phyloP scores from a whole-genome alignment of 2,797 vertebrate species.

The Gephyroberyx darwinii region DNA sequence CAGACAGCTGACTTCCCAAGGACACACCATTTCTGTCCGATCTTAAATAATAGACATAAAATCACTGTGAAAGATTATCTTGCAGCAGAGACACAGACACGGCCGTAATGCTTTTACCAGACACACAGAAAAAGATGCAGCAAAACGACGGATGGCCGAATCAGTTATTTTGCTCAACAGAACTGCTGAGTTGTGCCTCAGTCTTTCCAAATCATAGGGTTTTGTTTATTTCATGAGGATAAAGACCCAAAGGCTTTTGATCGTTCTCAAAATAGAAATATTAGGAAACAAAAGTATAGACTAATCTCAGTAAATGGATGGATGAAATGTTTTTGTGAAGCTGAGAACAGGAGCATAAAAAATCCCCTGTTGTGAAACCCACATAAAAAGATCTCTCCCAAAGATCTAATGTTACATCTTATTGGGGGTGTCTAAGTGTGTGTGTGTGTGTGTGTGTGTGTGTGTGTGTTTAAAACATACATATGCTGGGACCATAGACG shows the following conservation, averaged over 20 bases:
- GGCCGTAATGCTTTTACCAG: constrained; percentile 57
- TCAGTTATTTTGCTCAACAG: background rate
- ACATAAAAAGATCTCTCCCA: constrained; percentile 38
- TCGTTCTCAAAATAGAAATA: constrained; percentile 62
- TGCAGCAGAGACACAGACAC: constrained; percentile 46
- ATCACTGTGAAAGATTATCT: constrained; percentile 42
- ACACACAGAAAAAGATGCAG: background rate
- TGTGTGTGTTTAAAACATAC: constrained; percentile 4
- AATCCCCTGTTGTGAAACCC: constrained; percentile 46
- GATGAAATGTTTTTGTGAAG: constrained; percentile 44
- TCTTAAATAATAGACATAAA: constrained; percentile 58
- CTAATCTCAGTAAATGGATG: constrained; percentile 59
- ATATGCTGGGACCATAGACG: constrained; percentile 39
- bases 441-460: constrained; percentile 10
- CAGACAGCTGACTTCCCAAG: constrained; percentile 55
- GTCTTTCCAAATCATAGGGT: background rate
- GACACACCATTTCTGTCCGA: constrained; percentile 25
- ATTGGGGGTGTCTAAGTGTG: constrained; percentile 22
- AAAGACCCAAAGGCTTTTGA: constrained; percentile 32
- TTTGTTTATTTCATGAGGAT: constrained; percentile 14
- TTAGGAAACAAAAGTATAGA: constrained; percentile 32
- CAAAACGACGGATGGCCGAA: constrained; percentile 11
- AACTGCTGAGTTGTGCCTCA: constrained; percentile 33
- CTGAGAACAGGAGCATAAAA: constrained; percentile 46
- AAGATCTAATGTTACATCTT: constrained; percentile 38